Percentiles rank a stretch among this genome's conserved stretches.
These are phyloP conservation scores for Cyclargus thomasi DNA, from an alignment of 1,140 invertebrate species.

Conservation along the genomic window DNA sequence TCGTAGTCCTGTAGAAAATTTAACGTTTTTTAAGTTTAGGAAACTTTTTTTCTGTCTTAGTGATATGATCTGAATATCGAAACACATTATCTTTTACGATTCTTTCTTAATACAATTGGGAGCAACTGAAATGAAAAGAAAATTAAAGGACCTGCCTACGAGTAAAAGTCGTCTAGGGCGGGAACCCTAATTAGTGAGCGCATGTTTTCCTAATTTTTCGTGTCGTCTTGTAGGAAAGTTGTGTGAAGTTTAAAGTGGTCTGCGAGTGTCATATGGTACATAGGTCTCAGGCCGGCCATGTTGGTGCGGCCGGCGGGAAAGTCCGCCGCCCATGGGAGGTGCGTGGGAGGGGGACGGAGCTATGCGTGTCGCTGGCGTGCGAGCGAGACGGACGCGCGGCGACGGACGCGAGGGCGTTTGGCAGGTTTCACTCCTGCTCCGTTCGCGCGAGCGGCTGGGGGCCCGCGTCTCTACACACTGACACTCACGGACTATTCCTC, in stretches of 20 bases:
- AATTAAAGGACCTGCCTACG: too few relatives aligned
- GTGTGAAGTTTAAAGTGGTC: background rate
- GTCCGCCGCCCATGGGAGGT: conserved; percentile 71
- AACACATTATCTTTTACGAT: too few relatives aligned
- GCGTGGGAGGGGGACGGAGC: conserved; percentile 46
- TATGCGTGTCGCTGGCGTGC: conserved; percentile 25
- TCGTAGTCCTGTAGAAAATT: too few relatives aligned
- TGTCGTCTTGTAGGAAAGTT: background rate
- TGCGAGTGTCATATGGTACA: background rate
- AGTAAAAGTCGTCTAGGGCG: background rate
- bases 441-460: conserved; percentile 71
- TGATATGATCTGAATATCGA: too few relatives aligned
- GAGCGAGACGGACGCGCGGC: conserved; percentile 53
- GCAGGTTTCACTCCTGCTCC: conserved; percentile 62
- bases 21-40: too few relatives aligned
- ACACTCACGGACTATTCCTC: conserved; percentile 36
- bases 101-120: too few relatives aligned
- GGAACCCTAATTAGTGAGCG: background rate
- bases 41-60: too few relatives aligned
- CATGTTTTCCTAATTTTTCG: background rate
- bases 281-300: conserved; percentile 48
- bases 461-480: conserved; percentile 57
- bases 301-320: conserved; percentile 62
- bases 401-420: conserved; percentile 64
- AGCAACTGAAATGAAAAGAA: too few relatives aligned